Percentiles rank a stretch among this genome's conserved stretches.
Conservation (phyloP, 2,888 invertebrate species). For the Nasonovia ribisnigri region DNA sequence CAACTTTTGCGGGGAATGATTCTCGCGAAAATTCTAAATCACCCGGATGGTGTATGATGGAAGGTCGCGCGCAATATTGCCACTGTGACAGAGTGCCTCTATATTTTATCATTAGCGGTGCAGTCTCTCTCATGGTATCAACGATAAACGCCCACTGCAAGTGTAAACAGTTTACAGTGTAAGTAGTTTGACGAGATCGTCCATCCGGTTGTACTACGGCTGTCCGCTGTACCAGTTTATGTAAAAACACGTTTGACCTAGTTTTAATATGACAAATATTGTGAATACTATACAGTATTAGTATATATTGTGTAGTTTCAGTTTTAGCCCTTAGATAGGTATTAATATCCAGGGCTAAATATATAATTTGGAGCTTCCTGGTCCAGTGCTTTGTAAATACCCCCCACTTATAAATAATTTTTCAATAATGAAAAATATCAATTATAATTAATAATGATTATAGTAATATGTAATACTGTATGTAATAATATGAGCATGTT, state of each 20-base stretch:
- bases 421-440: too few species aligned
- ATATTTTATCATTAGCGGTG: not conserved
- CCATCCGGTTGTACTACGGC: not conserved
- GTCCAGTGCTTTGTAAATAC: not conserved
- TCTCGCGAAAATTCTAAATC: not conserved
- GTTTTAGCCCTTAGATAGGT: not conserved
- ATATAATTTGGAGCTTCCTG: not conserved
- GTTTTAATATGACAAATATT: not conserved
- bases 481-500: too few species aligned
- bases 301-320: not conserved
- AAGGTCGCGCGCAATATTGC: not conserved
- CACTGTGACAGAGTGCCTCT: not conserved
- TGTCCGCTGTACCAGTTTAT: not conserved
- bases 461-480: too few species aligned
- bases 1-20: not conserved
- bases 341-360: not conserved
- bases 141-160: not conserved
- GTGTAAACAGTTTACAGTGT: not conserved
- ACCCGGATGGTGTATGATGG: not conserved
- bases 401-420: too few species aligned
- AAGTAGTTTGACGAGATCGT: not conserved
- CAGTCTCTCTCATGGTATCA: not conserved
- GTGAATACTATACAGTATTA: not conserved
- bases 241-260: not conserved
- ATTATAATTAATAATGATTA: too few species aligned